Percentiles rank a stretch among this genome's conserved stretches.
These are phyloP conservation scores for Hedychridium roseum DNA, from an alignment of 2,888 invertebrate genomes.

Conservation along the genomic window DNA sequence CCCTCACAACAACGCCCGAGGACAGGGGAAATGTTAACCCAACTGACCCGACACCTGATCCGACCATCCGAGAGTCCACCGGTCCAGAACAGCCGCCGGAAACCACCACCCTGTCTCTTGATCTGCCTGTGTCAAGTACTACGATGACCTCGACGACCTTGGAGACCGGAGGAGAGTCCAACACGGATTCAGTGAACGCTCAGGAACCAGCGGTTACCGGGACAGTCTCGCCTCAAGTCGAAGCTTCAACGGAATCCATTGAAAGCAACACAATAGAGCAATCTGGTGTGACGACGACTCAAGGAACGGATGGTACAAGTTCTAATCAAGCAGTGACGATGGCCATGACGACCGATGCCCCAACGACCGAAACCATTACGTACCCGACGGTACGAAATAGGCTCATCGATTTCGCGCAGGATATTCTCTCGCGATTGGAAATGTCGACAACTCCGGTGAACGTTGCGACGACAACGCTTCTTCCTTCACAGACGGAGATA, in stretches of 20 bases:
- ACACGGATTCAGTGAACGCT: conserved; percentile 10
- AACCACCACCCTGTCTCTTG: too few species aligned
- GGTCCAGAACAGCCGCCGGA: too few species aligned
- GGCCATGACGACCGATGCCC: conserved; percentile 10
- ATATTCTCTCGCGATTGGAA: conserved; percentile 29
- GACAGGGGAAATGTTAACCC: conserved; percentile 24
- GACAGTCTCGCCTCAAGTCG: too few species aligned
- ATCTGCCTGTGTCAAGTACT: conserved; percentile 1
- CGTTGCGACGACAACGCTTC: conserved; percentile 8
- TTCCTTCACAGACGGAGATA: conserved; percentile 11
- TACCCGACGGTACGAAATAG: conserved; percentile 22
- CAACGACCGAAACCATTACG: conserved; percentile 23
- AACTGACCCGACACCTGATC: conserved; percentile 15
- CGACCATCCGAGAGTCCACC: conserved; percentile 17
- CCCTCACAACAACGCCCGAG: conserved; percentile 28
- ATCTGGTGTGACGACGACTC: conserved; percentile 12
- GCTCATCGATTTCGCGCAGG: conserved; percentile 34
- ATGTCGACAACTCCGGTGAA: background rate
- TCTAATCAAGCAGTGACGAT: too few species aligned
- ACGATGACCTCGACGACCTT: background rate
- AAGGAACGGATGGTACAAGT: conserved; percentile 6
- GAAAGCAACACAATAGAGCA: conserved; percentile 28
- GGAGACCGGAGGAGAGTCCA: conserved; percentile 22
- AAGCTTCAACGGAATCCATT: background rate
- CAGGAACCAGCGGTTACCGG: too few species aligned